A percentile compares a stretch with the other conserved stretches of the same genome.
These are phyloP conservation scores for Dendrolimus pini DNA, from an alignment of 2,888 invertebrate genomes.

Conservation along the genomic window DNA sequence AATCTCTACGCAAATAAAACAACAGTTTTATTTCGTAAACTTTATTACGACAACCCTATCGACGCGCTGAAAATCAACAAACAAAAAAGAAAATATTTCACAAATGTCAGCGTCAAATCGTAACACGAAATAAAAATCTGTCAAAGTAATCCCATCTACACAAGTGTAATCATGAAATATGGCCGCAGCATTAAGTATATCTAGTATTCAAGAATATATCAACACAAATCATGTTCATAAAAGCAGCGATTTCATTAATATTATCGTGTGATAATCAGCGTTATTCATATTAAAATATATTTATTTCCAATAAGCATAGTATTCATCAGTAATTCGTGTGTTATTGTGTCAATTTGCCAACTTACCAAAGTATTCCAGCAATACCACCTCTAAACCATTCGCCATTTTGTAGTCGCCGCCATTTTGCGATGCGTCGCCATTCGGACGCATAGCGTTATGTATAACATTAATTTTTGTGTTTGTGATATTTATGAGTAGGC, in stretches of 20 bases:
- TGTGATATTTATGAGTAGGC: no score
- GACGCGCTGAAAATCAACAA: neutral
- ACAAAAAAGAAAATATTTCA: neutral
- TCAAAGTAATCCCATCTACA: neutral
- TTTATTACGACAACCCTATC: conserved; percentile 2
- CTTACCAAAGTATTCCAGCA: conserved; percentile 31
- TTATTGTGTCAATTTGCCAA: neutral
- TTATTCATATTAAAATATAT: neutral
- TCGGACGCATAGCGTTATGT: neutral
- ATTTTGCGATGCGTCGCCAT: conserved; percentile 11
- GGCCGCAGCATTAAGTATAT: no score
- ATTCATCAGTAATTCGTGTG: neutral
- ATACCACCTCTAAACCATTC: conserved; percentile 31
- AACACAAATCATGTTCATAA: neutral
- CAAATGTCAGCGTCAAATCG: neutral
- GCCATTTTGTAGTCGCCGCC: conserved; percentile 20
- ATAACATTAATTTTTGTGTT: no score
- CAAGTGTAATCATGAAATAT: no score
- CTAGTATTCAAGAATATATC: neutral
- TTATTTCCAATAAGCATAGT: neutral
- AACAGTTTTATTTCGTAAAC: neutral
- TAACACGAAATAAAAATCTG: no score
- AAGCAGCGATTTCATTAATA: neutral
- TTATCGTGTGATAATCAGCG: neutral
- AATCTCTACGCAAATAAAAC: conserved; percentile 10